These are phyloP conservation scores for Scolopax mira DNA, from an alignment of 2,113 vertebrate species.

Conservation along the genomic window DNA sequence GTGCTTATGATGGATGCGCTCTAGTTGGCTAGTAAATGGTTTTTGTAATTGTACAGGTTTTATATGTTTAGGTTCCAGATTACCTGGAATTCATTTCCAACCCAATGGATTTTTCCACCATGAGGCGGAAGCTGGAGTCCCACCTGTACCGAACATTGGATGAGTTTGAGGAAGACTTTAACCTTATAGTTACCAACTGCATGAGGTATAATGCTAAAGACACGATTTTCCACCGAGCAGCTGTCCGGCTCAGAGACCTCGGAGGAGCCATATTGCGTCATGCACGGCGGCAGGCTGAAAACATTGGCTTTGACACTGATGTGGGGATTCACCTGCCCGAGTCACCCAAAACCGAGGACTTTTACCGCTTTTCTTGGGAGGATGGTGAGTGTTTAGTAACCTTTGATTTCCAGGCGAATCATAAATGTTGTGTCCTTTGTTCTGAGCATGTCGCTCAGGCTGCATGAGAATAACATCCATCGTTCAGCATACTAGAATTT, in stretches of 20 bases:
- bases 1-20: conserved; percentile 68
- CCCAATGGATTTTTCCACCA: conserved; percentile 99
- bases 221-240: conserved; percentile 94
- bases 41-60: conserved; percentile 87
- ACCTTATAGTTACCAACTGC: conserved; percentile 98
- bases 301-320: conserved; percentile 88
- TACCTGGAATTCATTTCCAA: conserved; percentile 96
- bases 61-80: conserved; percentile 94
- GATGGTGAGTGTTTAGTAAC: conserved; percentile 81
- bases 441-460: background rate
- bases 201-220: conserved; percentile 97
- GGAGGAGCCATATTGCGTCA: conserved; percentile 92
- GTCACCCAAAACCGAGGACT: conserved; percentile 89
- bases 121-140: conserved; percentile 91
- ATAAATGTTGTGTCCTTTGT: background rate
- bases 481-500: background rate
- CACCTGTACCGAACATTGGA: conserved; percentile 89
- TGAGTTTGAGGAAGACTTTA: conserved; percentile 95
- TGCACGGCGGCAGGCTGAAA: conserved; percentile 90
- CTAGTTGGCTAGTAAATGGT: conserved; percentile 82
- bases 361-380: conserved; percentile 96
- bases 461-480: background rate
- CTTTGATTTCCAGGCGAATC: background rate
- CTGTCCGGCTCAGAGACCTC: conserved; percentile 88
- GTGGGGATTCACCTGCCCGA: conserved; percentile 90